Evolutionary conservation across 2,113 vertebrate genomes (phyloP).

Genomic region (Grammatotria lemairii): DNA sequence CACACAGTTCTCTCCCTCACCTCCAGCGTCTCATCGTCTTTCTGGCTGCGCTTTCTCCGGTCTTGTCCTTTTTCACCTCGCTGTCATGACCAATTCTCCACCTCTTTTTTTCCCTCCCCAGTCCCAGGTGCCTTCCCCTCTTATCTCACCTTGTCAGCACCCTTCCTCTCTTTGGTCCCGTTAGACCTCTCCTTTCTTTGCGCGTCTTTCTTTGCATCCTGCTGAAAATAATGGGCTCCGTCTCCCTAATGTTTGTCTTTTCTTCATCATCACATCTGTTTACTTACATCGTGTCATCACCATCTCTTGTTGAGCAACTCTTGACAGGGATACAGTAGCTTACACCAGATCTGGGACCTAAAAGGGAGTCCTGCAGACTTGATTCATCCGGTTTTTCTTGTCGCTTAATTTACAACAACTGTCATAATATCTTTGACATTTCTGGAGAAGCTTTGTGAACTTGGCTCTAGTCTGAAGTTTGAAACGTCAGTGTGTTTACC

Average conservation of each 20-base stretch:
- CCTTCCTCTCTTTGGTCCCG: background rate
- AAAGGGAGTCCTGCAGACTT: background rate
- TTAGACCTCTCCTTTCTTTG: background rate
- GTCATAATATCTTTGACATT: background rate
- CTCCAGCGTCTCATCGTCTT: background rate
- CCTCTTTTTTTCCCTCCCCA: conserved; percentile 2
- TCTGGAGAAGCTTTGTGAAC: background rate
- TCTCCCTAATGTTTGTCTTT: background rate
- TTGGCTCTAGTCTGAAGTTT: background rate
- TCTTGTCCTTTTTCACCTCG: conserved; percentile 31
- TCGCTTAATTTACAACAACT: background rate
- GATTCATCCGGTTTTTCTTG: background rate
- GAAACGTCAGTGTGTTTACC: background rate
- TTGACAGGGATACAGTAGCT: background rate
- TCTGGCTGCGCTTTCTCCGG: background rate
- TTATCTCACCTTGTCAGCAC: background rate
- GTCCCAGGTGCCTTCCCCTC: background rate
- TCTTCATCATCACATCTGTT: background rate
- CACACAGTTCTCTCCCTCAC: background rate
- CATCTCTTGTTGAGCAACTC: background rate
- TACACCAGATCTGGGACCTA: background rate
- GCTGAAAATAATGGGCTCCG: background rate
- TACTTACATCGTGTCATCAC: background rate
- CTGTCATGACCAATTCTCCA: conserved; percentile 35
- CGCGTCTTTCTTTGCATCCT: background rate